Conservation (phyloP, 2,113 vertebrate species). For the Felis catus region DNA sequence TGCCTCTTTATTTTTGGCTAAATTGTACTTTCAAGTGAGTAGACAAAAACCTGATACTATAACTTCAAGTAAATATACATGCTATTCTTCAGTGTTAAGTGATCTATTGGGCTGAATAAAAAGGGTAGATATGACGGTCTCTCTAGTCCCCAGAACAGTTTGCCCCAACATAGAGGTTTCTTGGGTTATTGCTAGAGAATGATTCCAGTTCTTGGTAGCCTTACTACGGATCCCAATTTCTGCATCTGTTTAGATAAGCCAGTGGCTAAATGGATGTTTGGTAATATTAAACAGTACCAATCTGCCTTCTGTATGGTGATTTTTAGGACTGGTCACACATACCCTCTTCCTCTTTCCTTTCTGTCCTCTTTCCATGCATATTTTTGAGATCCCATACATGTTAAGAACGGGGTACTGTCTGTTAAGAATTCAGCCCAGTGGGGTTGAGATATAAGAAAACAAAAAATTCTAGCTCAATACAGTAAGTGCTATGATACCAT, state of each 20-base stretch:
- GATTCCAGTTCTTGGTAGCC: not conserved
- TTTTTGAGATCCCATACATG: not conserved
- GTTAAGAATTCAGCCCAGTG: not conserved
- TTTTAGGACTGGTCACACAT: not conserved
- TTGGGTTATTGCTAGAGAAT: not conserved
- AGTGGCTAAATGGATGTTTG: not conserved
- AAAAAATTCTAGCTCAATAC: not conserved
- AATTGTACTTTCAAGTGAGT: not conserved
- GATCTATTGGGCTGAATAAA: not conserved
- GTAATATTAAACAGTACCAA: not conserved
- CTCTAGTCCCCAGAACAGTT: not conserved
- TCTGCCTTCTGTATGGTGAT: not conserved
- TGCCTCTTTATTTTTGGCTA: constrained; percentile 5
- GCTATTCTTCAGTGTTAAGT: not conserved
- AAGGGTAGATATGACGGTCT: not conserved
- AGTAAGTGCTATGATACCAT: not conserved
- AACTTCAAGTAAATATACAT: not conserved
- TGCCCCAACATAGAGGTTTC: not conserved
- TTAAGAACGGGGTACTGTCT: not conserved
- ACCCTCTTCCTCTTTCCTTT: not conserved
- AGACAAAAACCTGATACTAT: not conserved
- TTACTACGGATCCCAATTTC: not conserved
- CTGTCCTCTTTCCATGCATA: not conserved
- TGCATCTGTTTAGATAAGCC: not conserved
- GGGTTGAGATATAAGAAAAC: not conserved